A percentile compares a stretch with the other conserved stretches of the same genome.
Conservation (phyloP, 2,113 vertebrate species). For the Orthonyx spaldingii region DNA sequence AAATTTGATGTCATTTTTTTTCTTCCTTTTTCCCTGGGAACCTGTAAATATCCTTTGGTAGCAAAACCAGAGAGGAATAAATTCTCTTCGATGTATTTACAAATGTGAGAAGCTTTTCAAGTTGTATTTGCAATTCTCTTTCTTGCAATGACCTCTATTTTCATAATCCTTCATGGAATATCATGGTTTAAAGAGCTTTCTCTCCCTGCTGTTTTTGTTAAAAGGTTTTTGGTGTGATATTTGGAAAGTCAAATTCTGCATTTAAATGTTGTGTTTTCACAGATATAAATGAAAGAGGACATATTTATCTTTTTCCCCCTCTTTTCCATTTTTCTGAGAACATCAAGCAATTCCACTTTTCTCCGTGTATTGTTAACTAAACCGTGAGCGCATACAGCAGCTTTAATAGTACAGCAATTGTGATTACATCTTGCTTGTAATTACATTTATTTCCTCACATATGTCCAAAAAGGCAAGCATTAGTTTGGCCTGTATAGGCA, state of each 20-base stretch:
- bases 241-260: slow-evolving; percentile 80
- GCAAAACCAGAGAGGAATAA: slow-evolving; percentile 70
- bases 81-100: slow-evolving; percentile 74
- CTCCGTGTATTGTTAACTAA: slow-evolving; percentile 60
- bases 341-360: slow-evolving; percentile 37
- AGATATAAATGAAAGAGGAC: slow-evolving; percentile 68
- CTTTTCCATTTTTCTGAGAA: slow-evolving; percentile 21
- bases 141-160: slow-evolving; percentile 78
- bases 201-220: slow-evolving; percentile 80
- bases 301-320: slow-evolving; percentile 43
- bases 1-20: slow-evolving; percentile 64
- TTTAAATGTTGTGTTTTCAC: slow-evolving; percentile 77
- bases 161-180: slow-evolving; percentile 82
- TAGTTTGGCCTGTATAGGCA: slow-evolving; percentile 38
- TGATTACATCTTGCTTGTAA: slow-evolving; percentile 74
- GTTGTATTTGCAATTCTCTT: slow-evolving; percentile 76
- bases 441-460: slow-evolving; percentile 75
- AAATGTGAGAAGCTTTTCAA: slow-evolving; percentile 76
- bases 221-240: slow-evolving; percentile 77
- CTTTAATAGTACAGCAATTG: slow-evolving; percentile 67
- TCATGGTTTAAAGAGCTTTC: slow-evolving; percentile 77
- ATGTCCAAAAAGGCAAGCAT: slow-evolving; percentile 65
- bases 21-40: slow-evolving; percentile 55
- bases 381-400: slow-evolving; percentile 17
- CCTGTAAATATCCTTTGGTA: slow-evolving; percentile 70